phyloP scores from a whole-genome alignment of 35 echinoderm and acorn worm species.

The Lytechinus pictus region DNA sequence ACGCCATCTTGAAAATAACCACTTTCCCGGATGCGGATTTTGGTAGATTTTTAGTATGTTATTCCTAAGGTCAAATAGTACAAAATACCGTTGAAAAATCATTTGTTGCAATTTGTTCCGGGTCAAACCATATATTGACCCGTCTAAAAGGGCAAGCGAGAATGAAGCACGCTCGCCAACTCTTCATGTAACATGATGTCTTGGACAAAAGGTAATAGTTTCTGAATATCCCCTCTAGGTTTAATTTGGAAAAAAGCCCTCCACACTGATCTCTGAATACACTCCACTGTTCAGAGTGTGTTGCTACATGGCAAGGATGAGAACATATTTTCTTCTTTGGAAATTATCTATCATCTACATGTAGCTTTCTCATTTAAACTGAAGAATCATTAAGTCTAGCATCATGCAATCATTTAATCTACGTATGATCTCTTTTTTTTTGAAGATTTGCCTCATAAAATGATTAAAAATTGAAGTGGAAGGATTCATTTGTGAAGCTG shows the following conservation, averaged over 20 bases:
- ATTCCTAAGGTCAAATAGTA: no score
- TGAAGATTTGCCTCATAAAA: not conserved
- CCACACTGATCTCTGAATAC: not conserved
- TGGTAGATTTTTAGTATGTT: no score
- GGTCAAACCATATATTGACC: no score
- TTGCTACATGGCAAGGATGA: not conserved
- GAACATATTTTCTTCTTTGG: not conserved
- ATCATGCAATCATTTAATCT: not conserved
- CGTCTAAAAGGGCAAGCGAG: not conserved
- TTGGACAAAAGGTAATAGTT: not conserved
- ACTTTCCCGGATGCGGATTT: no score
- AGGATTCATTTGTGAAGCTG: not conserved
- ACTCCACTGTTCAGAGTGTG: not conserved
- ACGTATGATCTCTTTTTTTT: not conserved
- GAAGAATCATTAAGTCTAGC: not conserved
- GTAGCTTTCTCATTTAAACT: slow-evolving; percentile 2
- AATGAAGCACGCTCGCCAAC: not conserved
- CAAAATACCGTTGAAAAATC: no score
- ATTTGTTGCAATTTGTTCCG: no score
- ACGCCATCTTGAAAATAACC: no score
- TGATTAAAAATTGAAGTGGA: not conserved
- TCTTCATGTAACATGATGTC: not conserved
- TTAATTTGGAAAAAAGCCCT: not conserved
- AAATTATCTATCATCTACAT: not conserved
- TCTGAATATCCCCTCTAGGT: not conserved